phyloP scores from a whole-genome alignment of 2,113 vertebrate genomes.

The Tauraco erythrolophus region DNA sequence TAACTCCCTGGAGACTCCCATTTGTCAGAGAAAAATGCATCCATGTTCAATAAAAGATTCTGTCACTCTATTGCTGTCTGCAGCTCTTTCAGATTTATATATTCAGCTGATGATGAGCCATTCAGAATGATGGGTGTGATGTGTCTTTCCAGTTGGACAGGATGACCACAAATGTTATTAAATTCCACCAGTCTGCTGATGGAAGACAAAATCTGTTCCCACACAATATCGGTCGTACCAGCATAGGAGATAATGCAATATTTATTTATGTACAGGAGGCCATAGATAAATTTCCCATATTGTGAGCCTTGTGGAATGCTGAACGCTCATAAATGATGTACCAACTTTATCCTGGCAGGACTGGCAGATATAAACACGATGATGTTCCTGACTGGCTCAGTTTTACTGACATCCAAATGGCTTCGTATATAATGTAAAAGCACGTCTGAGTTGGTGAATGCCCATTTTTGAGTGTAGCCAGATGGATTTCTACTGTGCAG shows the following conservation, averaged over 20 bases:
- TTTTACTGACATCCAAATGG: slow-evolving; percentile 65
- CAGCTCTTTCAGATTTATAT: slow-evolving; percentile 46
- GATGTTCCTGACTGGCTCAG: slow-evolving; percentile 50
- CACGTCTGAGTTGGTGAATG: slow-evolving; percentile 39
- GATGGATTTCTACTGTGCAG: slow-evolving; percentile 63
- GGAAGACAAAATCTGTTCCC: slow-evolving; percentile 64
- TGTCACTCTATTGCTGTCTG: slow-evolving; percentile 34
- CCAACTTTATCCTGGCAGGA: slow-evolving; percentile 61
- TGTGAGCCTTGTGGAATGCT: slow-evolving; percentile 56
- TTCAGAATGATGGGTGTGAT: slow-evolving; percentile 39
- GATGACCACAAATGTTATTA: slow-evolving; percentile 67
- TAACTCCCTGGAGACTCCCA: neutral
- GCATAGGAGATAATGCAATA: slow-evolving; percentile 51
- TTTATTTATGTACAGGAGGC: slow-evolving; percentile 66
- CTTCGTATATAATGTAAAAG: slow-evolving; percentile 51
- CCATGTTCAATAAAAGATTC: slow-evolving; percentile 35
- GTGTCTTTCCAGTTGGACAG: slow-evolving; percentile 62
- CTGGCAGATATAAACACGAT: slow-evolving; percentile 48
- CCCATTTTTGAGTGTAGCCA: slow-evolving; percentile 62
- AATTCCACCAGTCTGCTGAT: slow-evolving; percentile 61
- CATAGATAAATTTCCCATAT: slow-evolving; percentile 60
- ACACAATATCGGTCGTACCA: slow-evolving; percentile 27
- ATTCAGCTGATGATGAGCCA: slow-evolving; percentile 51
- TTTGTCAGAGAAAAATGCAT: slow-evolving; percentile 35
- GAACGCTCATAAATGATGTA: slow-evolving; percentile 54